phyloP scores from a whole-genome alignment of 2,888 invertebrate genomes.

The Chrysina gloriosa region DNA sequence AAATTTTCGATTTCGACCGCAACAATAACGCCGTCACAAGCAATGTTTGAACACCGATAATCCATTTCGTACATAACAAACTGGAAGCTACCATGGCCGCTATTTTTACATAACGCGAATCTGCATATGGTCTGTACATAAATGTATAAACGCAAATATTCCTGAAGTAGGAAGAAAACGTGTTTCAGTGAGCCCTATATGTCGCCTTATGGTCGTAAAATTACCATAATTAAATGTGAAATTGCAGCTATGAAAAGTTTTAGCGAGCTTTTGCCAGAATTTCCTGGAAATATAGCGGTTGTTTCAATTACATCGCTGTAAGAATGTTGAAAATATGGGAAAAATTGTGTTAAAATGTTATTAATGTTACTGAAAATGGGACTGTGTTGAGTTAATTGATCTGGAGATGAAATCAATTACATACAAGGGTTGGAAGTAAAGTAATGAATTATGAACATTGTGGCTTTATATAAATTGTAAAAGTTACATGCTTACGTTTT shows the following conservation, averaged over 20 bases:
- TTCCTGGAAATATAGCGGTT: neutral
- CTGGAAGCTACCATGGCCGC: neutral
- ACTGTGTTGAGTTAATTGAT: too few relatives aligned
- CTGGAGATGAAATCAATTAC: too few relatives aligned
- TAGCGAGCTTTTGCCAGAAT: neutral
- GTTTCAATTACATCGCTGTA: neutral
- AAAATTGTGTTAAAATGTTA: too few relatives aligned
- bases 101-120: neutral
- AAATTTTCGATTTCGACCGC: slow-evolving; percentile 12
- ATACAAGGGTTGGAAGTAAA: too few relatives aligned
- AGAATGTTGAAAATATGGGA: too few relatives aligned
- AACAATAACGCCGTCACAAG: slow-evolving; percentile 17
- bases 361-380: too few relatives aligned
- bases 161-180: too few relatives aligned
- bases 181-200: neutral
- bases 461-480: too few relatives aligned
- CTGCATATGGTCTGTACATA: neutral
- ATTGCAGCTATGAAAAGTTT: slow-evolving; percentile 9
- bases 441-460: too few relatives aligned
- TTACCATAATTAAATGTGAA: slow-evolving; percentile 10
- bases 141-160: neutral
- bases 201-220: neutral
- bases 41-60: neutral
- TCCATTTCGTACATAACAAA: neutral
- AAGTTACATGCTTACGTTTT: too few relatives aligned